Percentiles rank a stretch among this genome's conserved stretches.
These are phyloP conservation scores for Erethizon dorsatum DNA, from an alignment of 2,797 vertebrate genomes.

Conservation along the genomic window DNA sequence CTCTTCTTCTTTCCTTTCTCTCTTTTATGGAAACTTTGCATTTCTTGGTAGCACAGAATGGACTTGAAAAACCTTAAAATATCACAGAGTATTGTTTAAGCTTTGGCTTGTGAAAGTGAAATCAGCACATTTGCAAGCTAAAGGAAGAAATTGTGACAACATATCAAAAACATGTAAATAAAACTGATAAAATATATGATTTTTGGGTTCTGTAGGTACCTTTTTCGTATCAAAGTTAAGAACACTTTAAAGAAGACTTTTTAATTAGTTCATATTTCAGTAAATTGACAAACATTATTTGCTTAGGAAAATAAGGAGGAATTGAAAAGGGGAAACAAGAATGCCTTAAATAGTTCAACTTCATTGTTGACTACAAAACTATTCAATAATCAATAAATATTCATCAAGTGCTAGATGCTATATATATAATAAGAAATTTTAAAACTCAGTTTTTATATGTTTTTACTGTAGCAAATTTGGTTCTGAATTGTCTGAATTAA, in stretches of 20 bases:
- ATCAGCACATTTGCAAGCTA: not conserved
- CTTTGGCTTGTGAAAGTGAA: conserved; percentile 38
- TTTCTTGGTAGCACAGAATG: not conserved
- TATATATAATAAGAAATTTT: not conserved
- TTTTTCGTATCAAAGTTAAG: not conserved
- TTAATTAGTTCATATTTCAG: conserved; percentile 37
- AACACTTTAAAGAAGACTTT: not conserved
- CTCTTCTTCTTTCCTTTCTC: not conserved
- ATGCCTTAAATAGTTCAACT: not conserved
- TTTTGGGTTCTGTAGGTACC: not conserved
- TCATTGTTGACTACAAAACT: not conserved
- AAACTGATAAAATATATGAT: not conserved
- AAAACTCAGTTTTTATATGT: not conserved
- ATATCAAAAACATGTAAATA: not conserved
- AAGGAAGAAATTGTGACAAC: conserved; percentile 11
- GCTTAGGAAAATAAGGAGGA: not conserved
- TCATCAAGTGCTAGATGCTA: not conserved
- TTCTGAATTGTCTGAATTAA: conserved; percentile 29
- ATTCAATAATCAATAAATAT: conserved; percentile 2
- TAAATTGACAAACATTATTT: not conserved
- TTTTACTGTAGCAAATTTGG: not conserved
- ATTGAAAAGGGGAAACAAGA: conserved; percentile 29
- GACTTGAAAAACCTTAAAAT: not conserved
- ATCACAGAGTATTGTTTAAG: not conserved
- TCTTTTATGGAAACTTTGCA: not conserved